Percentiles rank a stretch among this genome's conserved stretches.
Conservation (phyloP, 2,888 invertebrate species). For the Clitarchus hookeri region DNA sequence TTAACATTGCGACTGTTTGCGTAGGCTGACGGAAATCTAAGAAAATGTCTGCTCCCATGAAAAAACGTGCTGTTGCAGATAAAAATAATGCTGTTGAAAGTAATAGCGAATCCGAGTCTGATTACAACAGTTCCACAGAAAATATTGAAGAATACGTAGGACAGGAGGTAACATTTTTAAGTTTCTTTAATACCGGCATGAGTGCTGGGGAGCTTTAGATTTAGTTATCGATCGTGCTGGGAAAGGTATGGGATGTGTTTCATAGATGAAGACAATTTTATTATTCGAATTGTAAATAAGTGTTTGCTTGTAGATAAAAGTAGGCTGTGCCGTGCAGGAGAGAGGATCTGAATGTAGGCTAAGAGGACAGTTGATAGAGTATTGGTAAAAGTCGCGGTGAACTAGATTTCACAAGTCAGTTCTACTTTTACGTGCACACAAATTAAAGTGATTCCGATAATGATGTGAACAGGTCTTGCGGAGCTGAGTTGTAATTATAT, state of each 20-base stretch:
- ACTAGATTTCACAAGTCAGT: too few species aligned
- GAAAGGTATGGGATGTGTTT: background rate
- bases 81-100: constrained; percentile 43
- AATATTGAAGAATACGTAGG: constrained; percentile 42
- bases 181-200: background rate
- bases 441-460: too few species aligned
- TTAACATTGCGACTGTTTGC: too few species aligned
- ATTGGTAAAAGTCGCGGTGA: too few species aligned
- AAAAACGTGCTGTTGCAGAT: constrained; percentile 50
- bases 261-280: background rate
- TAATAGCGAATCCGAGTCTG: constrained; percentile 48
- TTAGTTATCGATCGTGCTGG: background rate
- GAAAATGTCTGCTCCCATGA: constrained; percentile 52
- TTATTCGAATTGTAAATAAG: background rate
- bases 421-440: too few species aligned
- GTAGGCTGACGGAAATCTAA: background rate
- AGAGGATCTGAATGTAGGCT: too few species aligned
- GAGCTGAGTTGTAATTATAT: too few species aligned
- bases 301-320: too few species aligned
- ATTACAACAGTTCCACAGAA: constrained; percentile 45
- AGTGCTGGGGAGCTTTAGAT: background rate
- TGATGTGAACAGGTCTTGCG: too few species aligned
- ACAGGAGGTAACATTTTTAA: constrained; percentile 34
- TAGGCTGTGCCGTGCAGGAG: too few species aligned
- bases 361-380: too few species aligned